phyloP scores from a whole-genome alignment of 1,140 invertebrate genomes.

The Drosophila parvula region DNA sequence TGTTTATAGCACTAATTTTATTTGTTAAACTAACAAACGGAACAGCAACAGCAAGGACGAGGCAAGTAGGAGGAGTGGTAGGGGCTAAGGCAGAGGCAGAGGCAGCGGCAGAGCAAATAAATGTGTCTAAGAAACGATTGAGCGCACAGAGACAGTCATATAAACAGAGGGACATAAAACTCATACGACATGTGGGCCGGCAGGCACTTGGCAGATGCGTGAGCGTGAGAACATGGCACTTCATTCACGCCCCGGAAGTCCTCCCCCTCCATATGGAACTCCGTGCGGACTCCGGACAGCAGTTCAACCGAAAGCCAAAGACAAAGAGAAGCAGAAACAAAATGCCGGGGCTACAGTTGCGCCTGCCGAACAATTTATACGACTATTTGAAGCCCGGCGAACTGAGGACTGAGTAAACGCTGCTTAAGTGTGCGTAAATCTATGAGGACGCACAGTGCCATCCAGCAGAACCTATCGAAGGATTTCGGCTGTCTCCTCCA shows the following conservation, averaged over 20 bases:
- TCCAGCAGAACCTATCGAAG: conserved; percentile 50
- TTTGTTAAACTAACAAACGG: conserved; percentile 72
- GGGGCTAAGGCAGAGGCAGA: conserved; percentile 16
- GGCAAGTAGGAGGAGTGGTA: conserved; percentile 19
- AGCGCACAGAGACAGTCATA: conserved; percentile 49
- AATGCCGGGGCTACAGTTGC: conserved; percentile 51
- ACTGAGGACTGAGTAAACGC: conserved; percentile 61
- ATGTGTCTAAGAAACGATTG: conserved; percentile 66
- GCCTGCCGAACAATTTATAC: conserved; percentile 62
- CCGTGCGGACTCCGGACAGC: conserved; percentile 22
- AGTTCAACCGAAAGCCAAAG: conserved; percentile 43
- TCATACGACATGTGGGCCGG: conserved; percentile 68
- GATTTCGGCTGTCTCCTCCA: conserved; percentile 51
- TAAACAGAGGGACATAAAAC: conserved; percentile 65
- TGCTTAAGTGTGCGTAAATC: conserved; percentile 76
- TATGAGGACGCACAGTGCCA: conserved; percentile 60
- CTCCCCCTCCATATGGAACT: background rate
- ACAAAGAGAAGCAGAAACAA: conserved; percentile 41
- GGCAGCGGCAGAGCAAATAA: conserved; percentile 59
- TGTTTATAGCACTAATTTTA: conserved; percentile 80
- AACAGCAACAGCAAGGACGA: conserved; percentile 33
- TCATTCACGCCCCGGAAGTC: conserved; percentile 64
- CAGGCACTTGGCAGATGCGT: conserved; percentile 61
- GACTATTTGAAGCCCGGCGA: conserved; percentile 50
- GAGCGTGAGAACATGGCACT: conserved; percentile 75